Base-by-base conservation (phyloP, 2,888 invertebrate species). In the Drosophila kanekoi region DNA sequence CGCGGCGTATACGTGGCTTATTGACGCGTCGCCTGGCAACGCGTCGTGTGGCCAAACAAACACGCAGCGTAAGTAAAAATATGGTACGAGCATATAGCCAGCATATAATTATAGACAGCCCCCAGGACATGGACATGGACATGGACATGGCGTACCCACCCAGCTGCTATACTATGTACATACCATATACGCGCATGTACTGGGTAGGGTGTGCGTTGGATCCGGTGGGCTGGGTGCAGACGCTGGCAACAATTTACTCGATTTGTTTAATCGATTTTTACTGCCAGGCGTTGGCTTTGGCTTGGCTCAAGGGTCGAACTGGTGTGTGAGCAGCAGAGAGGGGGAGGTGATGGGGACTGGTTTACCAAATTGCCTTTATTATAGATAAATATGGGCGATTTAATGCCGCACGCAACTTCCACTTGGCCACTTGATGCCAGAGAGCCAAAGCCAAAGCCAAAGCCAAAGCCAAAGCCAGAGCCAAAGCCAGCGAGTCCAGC, bases 261-360 rank as follows among this genome's bases (percentile, higher is more conserved):
- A 79, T 81, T 89, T 89, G 89, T 89, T 89, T 89, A 89, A 89
- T 89, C 88, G 88, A 89, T 89, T 89, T 89, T 89, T 86, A 76
- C 47, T 63, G 60, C 60, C 60, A 53, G 77, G 72, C 65, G 48
- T 44, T 68, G 78, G 14, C 45, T 35, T 45, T 28, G 43, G 38
- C 16, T 13, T n/a, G 56, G 35, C 10, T 35, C 43, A 44, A 8
- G 33, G 62, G 43, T 35, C 11, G 35, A 32, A n/a, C 53, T 48
- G 45, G 48, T 23, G 47, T 20, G 41, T 33, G 23, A 47, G 54
- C 11, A 9, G 9, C 20, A 35, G 43, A n/a, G 44, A 40, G 57
- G 14, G 43, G 49, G 14, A 35, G 41, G 52, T 32, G 47, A 59
- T 52, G 41, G 52, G 35, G 47, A 59, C 56, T 54, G 69, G 35